These are phyloP conservation scores for Chironomus striatipennis DNA, from an alignment of 1,140 invertebrate genomes.

Conservation along the genomic window DNA sequence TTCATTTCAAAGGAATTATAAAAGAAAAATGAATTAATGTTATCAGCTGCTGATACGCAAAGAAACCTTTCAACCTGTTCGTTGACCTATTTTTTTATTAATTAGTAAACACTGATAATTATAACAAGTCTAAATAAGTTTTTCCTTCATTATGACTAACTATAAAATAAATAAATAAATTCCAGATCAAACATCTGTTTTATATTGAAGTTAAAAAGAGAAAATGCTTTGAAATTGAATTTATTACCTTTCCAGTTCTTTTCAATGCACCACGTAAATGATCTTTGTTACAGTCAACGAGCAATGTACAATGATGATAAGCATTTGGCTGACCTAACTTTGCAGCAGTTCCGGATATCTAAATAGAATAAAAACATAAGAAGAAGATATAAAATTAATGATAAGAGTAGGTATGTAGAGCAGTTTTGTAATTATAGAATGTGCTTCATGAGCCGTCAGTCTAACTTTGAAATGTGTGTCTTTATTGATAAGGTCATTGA, in stretches of 20 bases:
- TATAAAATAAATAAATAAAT: too few relatives aligned
- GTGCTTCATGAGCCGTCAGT: too few relatives aligned
- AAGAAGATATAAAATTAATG: too few relatives aligned
- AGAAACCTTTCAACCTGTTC: slow-evolving; percentile 15
- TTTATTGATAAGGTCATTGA: too few relatives aligned
- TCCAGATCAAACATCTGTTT: too few relatives aligned
- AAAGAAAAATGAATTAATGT: neutral
- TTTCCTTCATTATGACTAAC: neutral
- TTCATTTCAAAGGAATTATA: neutral
- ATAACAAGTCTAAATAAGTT: neutral
- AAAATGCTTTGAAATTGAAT: too few relatives aligned
- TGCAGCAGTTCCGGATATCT: slow-evolving; percentile 87
- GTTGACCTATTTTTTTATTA: slow-evolving; percentile 18
- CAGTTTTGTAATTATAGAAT: too few relatives aligned
- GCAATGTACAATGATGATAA: slow-evolving; percentile 91
- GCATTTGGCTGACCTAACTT: slow-evolving; percentile 75
- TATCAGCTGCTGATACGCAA: slow-evolving; percentile 11
- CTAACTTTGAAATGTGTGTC: too few relatives aligned
- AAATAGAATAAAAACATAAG: slow-evolving; percentile 26
- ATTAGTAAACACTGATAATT: slow-evolving; percentile 16
- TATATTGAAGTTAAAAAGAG: too few relatives aligned
- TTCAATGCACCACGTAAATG: slow-evolving; percentile 56
- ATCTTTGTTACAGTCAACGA: slow-evolving; percentile 73
- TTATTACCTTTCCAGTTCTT: slow-evolving; percentile 48
- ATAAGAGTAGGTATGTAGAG: too few relatives aligned